phyloP scores from a whole-genome alignment of 2,113 vertebrate species.

The Erythrolamprus reginae region DNA sequence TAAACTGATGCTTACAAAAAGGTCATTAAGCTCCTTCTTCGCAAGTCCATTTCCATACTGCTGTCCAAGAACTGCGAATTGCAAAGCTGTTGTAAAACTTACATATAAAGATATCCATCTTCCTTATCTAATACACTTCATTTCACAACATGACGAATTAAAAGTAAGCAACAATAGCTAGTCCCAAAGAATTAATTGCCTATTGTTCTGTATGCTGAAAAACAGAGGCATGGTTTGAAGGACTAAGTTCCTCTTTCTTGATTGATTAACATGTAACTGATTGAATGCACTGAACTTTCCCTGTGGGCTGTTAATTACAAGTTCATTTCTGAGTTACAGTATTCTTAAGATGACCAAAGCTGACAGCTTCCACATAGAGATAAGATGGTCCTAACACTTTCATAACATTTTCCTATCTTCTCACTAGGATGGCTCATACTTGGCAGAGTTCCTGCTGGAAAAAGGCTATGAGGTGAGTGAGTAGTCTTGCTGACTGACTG shows the following conservation, averaged over 20 bases:
- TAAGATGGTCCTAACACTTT: slow-evolving; percentile 47
- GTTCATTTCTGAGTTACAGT: not conserved
- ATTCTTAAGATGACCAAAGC: not conserved
- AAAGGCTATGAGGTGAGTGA: slow-evolving; percentile 96
- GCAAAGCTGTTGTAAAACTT: not conserved
- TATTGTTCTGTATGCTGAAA: not conserved
- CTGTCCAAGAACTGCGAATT: not conserved
- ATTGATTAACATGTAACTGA: not conserved
- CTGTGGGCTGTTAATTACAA: slow-evolving; percentile 3
- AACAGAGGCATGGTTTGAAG: not conserved
- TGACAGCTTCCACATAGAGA: slow-evolving; percentile 18
- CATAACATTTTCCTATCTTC: slow-evolving; percentile 59
- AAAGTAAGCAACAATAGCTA: not conserved
- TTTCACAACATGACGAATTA: not conserved
- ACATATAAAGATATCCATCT: not conserved
- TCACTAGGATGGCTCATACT: slow-evolving; percentile 94
- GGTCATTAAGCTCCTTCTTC: not conserved
- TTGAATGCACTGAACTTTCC: slow-evolving; percentile 12
- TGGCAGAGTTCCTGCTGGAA: slow-evolving; percentile 94
- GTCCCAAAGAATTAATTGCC: not conserved
- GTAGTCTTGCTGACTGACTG: slow-evolving; percentile 68
- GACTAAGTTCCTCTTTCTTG: not conserved
- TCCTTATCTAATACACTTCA: not conserved
- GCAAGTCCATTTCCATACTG: not conserved
- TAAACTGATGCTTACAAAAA: not conserved